These are phyloP conservation scores for Pristionchus arcanus DNA, from an alignment of 2,888 invertebrate genomes.

Conservation along the genomic window DNA sequence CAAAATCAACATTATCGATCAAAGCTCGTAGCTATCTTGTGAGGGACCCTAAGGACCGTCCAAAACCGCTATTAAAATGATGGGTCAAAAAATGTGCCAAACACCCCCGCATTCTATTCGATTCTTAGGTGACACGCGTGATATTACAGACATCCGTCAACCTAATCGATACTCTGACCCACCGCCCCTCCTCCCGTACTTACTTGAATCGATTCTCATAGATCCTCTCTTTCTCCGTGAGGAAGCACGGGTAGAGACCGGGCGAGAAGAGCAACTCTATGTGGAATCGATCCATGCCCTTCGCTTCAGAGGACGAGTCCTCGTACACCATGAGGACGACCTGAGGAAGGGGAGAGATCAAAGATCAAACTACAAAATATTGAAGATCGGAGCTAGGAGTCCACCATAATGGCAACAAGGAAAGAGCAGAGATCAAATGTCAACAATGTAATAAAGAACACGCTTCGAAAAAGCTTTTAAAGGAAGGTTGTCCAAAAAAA, in stretches of 20 bases:
- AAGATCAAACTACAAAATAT: neutral
- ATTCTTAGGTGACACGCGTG: too few species aligned
- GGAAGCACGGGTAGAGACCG: conserved; percentile 83
- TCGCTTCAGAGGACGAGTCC: conserved; percentile 90
- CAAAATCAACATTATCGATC: too few species aligned
- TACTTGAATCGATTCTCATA: conserved; percentile 88
- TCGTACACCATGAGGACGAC: conserved; percentile 98
- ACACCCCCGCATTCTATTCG: too few species aligned
- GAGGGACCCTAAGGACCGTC: too few species aligned
- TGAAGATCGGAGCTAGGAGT: neutral
- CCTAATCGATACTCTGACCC: neutral
- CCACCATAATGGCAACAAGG: too few species aligned
- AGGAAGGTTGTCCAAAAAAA: too few species aligned
- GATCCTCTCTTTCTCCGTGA: conserved; percentile 77
- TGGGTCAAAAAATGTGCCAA: too few species aligned
- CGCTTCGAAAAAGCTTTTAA: neutral
- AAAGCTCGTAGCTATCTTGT: too few species aligned
- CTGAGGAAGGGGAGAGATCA: conserved; percentile 59
- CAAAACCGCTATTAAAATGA: too few species aligned
- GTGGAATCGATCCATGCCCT: conserved; percentile 87
- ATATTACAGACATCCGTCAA: neutral
- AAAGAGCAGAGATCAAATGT: too few species aligned
- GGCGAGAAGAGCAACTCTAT: conserved; percentile 99
- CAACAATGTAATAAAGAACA: neutral
- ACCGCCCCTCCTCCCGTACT: too few species aligned